phyloP scores from a whole-genome alignment of 2,888 invertebrate genomes.

The Julus scandinavius region DNA sequence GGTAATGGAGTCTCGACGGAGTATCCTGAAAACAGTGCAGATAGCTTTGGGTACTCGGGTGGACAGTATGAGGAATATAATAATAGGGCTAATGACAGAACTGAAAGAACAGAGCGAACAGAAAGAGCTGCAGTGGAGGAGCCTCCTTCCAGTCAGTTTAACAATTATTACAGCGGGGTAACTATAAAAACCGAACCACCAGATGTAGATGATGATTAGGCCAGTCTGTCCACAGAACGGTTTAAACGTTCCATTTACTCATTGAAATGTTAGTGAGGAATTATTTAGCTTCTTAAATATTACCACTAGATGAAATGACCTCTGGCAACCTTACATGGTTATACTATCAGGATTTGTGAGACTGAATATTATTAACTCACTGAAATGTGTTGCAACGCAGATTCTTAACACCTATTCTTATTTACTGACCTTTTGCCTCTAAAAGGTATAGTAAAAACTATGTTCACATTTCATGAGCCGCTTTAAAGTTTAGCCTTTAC shows the following conservation, averaged over 20 bases:
- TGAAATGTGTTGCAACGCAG: neutral
- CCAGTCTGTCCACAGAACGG: neutral
- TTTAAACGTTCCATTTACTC: neutral
- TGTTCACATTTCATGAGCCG: neutral
- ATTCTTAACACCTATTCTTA: neutral
- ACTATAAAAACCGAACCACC: constrained; percentile 53
- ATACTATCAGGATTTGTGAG: neutral
- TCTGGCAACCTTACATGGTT: neutral
- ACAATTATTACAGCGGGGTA: constrained; percentile 52
- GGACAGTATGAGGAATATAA: constrained; percentile 49
- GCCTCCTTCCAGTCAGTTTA: constrained; percentile 49
- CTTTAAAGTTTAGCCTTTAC: neutral
- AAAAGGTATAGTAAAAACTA: neutral
- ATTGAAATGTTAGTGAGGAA: neutral
- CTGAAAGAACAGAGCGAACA: neutral
- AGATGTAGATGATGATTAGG: constrained; percentile 48
- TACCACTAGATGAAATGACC: neutral
- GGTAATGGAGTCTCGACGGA: constrained; percentile 47
- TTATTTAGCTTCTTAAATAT: neutral
- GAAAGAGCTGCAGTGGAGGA: constrained; percentile 6
- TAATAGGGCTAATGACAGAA: constrained; percentile 20
- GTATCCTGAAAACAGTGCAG: constrained; percentile 50
- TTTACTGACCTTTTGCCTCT: neutral
- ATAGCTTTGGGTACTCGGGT: constrained; percentile 51
- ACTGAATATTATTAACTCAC: neutral